These are phyloP conservation scores for Acropternis orthonyx DNA, from an alignment of 2,797 vertebrate species.

Conservation along the genomic window DNA sequence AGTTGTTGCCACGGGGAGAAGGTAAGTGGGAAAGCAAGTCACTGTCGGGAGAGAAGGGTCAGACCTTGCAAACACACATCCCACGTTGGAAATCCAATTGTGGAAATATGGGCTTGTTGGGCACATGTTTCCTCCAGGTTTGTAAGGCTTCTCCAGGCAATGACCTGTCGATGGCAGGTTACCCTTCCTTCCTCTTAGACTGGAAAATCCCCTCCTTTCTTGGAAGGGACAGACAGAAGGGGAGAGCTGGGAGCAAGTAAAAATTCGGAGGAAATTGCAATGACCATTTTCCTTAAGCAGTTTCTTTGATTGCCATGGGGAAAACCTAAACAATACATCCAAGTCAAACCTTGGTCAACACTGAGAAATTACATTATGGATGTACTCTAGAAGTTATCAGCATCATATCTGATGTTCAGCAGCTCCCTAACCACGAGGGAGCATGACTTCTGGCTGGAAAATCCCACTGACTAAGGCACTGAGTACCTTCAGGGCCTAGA, in stretches of 20 bases:
- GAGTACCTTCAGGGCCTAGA: background rate
- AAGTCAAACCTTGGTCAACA: background rate
- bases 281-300: background rate
- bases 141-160: rapidly evolving
- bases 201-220: background rate
- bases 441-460: background rate
- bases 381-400: background rate
- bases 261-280: background rate
- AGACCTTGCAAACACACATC: background rate
- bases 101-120: background rate
- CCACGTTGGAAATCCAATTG: rapidly evolving
- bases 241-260: background rate
- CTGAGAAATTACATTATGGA: rapidly evolving
- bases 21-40: background rate
- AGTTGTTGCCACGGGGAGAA: background rate
- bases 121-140: background rate
- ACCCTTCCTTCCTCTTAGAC: background rate
- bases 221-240: background rate
- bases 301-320: background rate
- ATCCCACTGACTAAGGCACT: background rate
- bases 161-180: background rate
- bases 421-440: background rate
- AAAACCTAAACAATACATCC: background rate
- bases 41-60: background rate
- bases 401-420: background rate